Base-by-base conservation (phyloP, 2,113 vertebrate genomes). In the Smithornis capensis region DNA sequence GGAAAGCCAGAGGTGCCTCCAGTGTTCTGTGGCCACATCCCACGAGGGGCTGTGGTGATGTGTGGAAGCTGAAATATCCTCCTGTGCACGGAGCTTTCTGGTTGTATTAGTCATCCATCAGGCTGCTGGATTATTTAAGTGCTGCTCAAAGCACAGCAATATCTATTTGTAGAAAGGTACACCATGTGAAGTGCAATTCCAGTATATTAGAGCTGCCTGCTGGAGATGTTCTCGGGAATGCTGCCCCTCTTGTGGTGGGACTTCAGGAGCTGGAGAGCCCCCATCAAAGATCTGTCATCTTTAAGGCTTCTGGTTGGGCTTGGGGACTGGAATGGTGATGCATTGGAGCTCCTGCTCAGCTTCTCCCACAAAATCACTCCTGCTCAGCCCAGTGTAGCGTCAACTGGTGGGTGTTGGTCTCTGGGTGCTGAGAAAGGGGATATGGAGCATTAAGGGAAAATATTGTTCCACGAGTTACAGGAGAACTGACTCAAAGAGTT, bases 61-160 rank as follows among this genome's bases (percentile, higher is more conserved):
- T 82, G 81, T 33, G 78, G 59, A 92, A 91, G 87, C 84, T 80
- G 76, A 70, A 93, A 92, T 90, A 92, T 29, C 62, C 37, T 87
- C 33, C 73, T 90, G 45, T 94, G 49, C 4, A 0, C 0, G 1
- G 31, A 95, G 71, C 83, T 86, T 86, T 96, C 95, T 83, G n/a
- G 77, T 90, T 96, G 82, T 85, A 94, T 96, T 96, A 96, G 91
- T 95, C 94, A 96, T 94, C 84, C 85, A 53, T 92, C 93, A 95
- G 84, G 50, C 87, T 96, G 29, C 84, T 94, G 94, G 95, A 85
- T 90, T 71, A 94, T 81, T 94, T 85, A 85, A 94, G 82, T 85
- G 90, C 87, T 83, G 53, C 75, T 95, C 59, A 84, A 87, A 89
- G 95, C 87, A 14, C 91, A 95, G 93, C 63, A 63, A 6, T 89